Base-by-base conservation (phyloP, 2,113 vertebrate species). In the Oncorhynchus kisutch region DNA sequence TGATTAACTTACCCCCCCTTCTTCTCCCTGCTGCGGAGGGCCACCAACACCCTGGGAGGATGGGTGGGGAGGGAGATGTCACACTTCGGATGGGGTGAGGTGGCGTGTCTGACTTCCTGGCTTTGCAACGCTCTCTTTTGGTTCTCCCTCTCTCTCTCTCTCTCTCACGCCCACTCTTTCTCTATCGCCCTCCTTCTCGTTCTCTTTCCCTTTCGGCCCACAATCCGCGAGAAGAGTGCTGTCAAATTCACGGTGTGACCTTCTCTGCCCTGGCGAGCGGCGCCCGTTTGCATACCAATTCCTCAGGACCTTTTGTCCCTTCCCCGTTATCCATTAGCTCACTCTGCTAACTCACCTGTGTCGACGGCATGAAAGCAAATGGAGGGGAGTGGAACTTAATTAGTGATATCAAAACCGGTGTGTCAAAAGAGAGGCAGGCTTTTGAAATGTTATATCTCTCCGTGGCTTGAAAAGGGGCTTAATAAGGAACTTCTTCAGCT, bases 1-100 rank as follows among this genome's bases (percentile, higher is more conserved):
- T 94, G 92, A 94, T 95, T 95, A 92, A 92, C 90, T 93, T 91
- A 89, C 84, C 87, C 84, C 84, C 80, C 79, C 78, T 54, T 78
- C 14, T 79, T 80, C 77, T 68, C 86, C 77, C 65, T 68, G 81
- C 85, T 87, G 79, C 85, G 78, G 16, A 24, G 84, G 82, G 88
- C 86, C 49, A n/a, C 13, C 11, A 45, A 54, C 24, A 45, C 39
- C 29, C 45, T 13, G 59, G 7, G 24, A 25, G 69, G 24, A 27
- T 34, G 68, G 31, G 24, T 39, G 57, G 82, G 87, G 80, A 84
- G 39, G 39, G 39, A 45, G 39, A 45, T 45, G 89, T 89, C 86
- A 83, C 76, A 79, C 74, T 85, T 82, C 54, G 72, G 78, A 85
- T 51, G 27, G 84, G 76, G 79, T 74, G 86, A 86, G 75, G 83